phyloP scores from a whole-genome alignment of 2,888 invertebrate species.

The Hirtodrosophila trivittata region DNA sequence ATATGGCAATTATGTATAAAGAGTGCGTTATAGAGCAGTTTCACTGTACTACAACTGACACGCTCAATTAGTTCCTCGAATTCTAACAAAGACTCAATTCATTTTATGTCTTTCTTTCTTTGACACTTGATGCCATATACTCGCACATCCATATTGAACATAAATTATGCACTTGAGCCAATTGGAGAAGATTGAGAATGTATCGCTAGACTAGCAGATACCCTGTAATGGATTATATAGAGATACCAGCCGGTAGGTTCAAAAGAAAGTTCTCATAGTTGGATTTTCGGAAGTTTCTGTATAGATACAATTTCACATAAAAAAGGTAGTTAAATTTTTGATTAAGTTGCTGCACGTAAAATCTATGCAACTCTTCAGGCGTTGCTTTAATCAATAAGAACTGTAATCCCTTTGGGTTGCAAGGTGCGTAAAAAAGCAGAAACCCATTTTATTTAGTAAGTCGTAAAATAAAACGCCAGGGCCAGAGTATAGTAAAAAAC shows the following conservation, averaged over 20 bases:
- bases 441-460: constrained; percentile 32
- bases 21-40: too few species aligned
- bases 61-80: constrained; percentile 71
- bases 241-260: too few species aligned
- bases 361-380: background rate
- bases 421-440: background rate
- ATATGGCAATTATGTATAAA: too few species aligned
- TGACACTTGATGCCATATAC: constrained; percentile 40
- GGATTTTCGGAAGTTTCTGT: too few species aligned
- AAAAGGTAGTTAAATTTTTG: too few species aligned
- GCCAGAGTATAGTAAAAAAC: constrained; percentile 10
- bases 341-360: too few species aligned
- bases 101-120: constrained; percentile 31
- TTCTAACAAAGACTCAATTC: constrained; percentile 16
- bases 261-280: too few species aligned
- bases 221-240: background rate
- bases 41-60: too few species aligned
- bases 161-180: constrained; percentile 50
- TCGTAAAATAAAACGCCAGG: constrained; percentile 39
- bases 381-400: background rate
- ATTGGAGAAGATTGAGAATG: constrained; percentile 32
- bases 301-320: too few species aligned
- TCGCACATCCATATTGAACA: constrained; percentile 13
- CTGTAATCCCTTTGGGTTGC: background rate
- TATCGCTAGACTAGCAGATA: background rate